Base-by-base conservation (phyloP, 2,888 invertebrate species). In the Alitta virens region DNA sequence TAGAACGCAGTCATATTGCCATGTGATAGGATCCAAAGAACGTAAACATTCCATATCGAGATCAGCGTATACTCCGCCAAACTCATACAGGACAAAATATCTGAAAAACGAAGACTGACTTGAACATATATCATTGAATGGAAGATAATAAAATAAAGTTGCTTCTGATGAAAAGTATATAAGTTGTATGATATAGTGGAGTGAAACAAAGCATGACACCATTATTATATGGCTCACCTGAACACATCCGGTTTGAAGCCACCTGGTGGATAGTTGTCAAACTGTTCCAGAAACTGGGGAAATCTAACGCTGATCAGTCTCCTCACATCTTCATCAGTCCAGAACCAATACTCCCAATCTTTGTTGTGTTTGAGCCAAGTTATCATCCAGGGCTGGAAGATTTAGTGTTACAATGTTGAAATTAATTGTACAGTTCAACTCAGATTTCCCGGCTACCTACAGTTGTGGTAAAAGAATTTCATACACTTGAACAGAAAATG, bases 331-430 rank as follows among this genome's bases (percentile, higher is more conserved):
- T 70, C 70, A 66, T 79, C 78, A n/a, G 78, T 78, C 80, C 80
- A 80, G 40, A 80, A 67, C 73, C 74, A 76, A 66, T 79, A 79
- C 55, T 77, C 72, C 77, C 78, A 80, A 43, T 71, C 76, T 2
- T 77, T 77, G 63, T 79, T 74, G 33, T 71, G 67, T 23, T 68
- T 63, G 16, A 68, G 40, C 78, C 79, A 79, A 1, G 76, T 71
- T 62, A 72, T 66, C 21, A 79, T 68, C 78, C 77, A 79, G 2
- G 62, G 51, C 51, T 21, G 9, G 46, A 68, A 53, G n/a, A 46
- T 33, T n/a, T 26, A 25, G 7, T 33, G 33, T 33, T 7, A 7
- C 7, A 33, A 33, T 33, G 33, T 7, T 7, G 33, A 12, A 33
- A 33, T 33, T 33, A 33, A 12, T n/a, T n/a, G n/a, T n/a, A n/a